Evolutionary conservation across 2,797 vertebrate species (phyloP), one percentile per base, ranked within the genome.

Genomic region (Limosa lapponica): DNA sequence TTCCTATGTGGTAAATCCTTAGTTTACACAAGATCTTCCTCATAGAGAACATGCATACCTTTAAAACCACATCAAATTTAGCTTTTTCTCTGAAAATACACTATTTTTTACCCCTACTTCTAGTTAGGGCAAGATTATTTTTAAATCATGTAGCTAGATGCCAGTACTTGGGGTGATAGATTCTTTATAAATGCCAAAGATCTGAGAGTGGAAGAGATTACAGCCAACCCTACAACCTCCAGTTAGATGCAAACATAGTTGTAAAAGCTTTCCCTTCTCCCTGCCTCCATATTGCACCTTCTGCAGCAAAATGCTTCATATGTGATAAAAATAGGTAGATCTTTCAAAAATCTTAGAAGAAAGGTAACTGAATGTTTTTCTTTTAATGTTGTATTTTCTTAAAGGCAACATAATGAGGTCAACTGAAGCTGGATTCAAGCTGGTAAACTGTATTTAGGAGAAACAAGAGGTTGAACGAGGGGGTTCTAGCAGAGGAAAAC

Each of bases 401-500:
- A 97, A 91, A 93, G 78, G 78, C 48, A 32, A 36, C 85, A 90
- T 93, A 96, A 86, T 93, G 73, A 89, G 95, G 95, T 87, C 95
- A 93, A 48, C 49, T 14, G 58, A 92, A 93, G 78, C 92, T 46
- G 81, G 70, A 95, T 82, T 84, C 91, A 74, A 75, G 71, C 66
- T 85, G 93, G 94, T 90, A 95, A 87, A 55, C 95, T 46, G 80
- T 87, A 94, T 90, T 96, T 90, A 82, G 80, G 83, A 97, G 57
- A 92, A 96, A 54, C 11, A 70, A 89, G 92, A 93, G 94, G 90
- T 94, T 92, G 84, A 90, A 27, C 2, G 1, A 65, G 83, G 79
- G 73, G 87, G 57, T 55, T 88, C 95, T 87, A 83, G 83, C 59
- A 80, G 90, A 96, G 69, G 82, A 94, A 95, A 97, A 98, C 97